Conservation (phyloP, 2,113 vertebrate species). For the Sprattus sprattus region DNA sequence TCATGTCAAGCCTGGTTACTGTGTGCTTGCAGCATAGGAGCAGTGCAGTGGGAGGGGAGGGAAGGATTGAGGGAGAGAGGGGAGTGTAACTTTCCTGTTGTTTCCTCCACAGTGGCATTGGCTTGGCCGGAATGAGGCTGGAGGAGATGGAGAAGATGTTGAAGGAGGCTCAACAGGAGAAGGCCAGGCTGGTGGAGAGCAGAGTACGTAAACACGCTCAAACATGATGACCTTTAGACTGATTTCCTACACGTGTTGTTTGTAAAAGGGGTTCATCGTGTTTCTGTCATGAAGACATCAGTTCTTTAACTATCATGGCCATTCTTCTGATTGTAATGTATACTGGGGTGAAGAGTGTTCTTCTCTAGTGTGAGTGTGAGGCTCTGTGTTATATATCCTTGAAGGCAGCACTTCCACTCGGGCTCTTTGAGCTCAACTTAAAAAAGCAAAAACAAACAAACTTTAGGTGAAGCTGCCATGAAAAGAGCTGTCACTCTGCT, state of each 20-base stretch:
- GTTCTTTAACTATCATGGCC: neutral
- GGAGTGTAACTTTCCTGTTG: neutral
- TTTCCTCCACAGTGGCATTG: slow-evolving; percentile 72
- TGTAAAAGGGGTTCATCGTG: neutral
- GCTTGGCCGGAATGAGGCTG: slow-evolving; percentile 82
- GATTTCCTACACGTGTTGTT: neutral
- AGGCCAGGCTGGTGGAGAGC: slow-evolving; percentile 87
- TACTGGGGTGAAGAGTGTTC: neutral
- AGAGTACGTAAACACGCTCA: slow-evolving; percentile 73
- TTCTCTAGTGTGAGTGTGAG: neutral
- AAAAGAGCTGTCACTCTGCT: neutral
- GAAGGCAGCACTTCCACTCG: neutral
- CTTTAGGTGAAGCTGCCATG: neutral
- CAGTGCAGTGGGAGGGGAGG: neutral
- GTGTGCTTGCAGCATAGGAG: neutral
- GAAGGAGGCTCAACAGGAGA: slow-evolving; percentile 89
- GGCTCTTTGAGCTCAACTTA: neutral
- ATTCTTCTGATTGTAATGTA: neutral
- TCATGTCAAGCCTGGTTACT: neutral
- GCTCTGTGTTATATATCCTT: neutral
- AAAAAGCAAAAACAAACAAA: neutral
- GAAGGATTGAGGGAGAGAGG: neutral
- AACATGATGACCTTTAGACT: neutral
- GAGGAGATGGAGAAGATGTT: slow-evolving; percentile 98
- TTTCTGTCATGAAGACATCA: neutral